Evolutionary conservation across 2,888 invertebrate genomes (phyloP), one percentile per base, ranked within the genome.

Genomic region (Caradrina kadenii): DNA sequence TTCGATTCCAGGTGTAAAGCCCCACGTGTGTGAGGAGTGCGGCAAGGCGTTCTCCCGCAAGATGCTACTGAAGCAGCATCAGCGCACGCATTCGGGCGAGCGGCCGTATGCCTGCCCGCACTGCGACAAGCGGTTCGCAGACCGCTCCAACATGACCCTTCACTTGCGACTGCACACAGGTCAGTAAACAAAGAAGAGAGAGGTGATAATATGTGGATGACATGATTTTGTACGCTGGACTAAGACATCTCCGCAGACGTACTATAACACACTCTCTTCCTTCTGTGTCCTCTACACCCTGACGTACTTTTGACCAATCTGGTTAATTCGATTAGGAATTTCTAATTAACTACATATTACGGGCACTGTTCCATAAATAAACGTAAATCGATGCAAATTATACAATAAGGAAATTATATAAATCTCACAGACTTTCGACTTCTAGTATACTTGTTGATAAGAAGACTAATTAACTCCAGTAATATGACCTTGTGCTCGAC

Each of bases 31-130:
- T 87, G 96, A 95, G 4, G 97, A 97, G 73, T 98, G 98, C 86
- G 97, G 97, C 53, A 98, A 98, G 88, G 97, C 97, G n/a, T 98
- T 98, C 89, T 98, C 98, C 0, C 96, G 98, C 42, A 98, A 98
- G 93, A 98, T 98, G 98, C 93, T 98, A 0, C 92, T 98, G 69
- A 98, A 98, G 88, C 98, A 98, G 89, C 98, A 98, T 88, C 97
- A 98, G 89, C 96, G 98, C 26, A 98, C 98, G 2, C 98, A 98
- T 88, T 98, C 97, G 3, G 98, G 98, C 2, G 98, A 98, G 91
- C 96, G 98, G 73, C 98, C 98, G 0, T 98, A 98, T 91, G 97
- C 97, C 61, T 98, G 98, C 88, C 96, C 97, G 35, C 97, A 98
- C 82, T 98, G 98, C 86, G 97, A 97, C 80, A 98, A 98, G 91